Base-by-base conservation (phyloP, 2,113 vertebrate species). In the Noctilio leporinus region DNA sequence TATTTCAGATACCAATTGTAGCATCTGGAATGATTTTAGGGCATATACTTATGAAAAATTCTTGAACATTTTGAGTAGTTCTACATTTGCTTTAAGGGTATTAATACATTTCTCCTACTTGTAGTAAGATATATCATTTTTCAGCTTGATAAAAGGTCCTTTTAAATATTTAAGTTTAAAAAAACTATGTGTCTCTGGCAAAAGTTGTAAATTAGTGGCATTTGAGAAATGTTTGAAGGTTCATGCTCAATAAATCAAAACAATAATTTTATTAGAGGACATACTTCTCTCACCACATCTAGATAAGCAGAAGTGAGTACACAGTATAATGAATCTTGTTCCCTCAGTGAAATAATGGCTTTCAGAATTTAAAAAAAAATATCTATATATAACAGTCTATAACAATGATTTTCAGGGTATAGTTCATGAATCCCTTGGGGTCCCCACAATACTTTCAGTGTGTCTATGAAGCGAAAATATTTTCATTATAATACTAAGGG, bases 161-260 rank as follows among this genome's bases (percentile, higher is more conserved):
- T 82, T 80, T 65, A 77, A 94, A 86, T 86, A 93, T 80, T 73
- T 73, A 83, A 80, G 22, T 76, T 77, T n/a, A 47, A 64, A 91
- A 83, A 72, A 57, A 64, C 35, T 80, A 28, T 35, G 24, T 76
- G 70, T 83, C 75, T 95, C 55, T 75, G 43, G 73, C 16, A 89
- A 91, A 93, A 89, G 28, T 69, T 95, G 45, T 77, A 43, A 89
- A 87, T 90, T 76, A 85, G 59, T 80, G 62, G 80, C 14, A 26
- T 86, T 92, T 95, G 62, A 70, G 69, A 93, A 95, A 67, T 30
- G 55, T 8, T 38, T 9, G n/a, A 22, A 53, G 53, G 40, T 40
- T 86, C 10, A 33, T 28, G 20, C 10, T 95, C 24, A 53, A 62
- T 57, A 69, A 62, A 88, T 95, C 67, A 82, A 84, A 89, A 67